A percentile compares a stretch with the other conserved stretches of the same genome.
Evolutionary conservation across 1,140 invertebrate genomes (phyloP).

Genomic region (Drosophila ambigua): DNA sequence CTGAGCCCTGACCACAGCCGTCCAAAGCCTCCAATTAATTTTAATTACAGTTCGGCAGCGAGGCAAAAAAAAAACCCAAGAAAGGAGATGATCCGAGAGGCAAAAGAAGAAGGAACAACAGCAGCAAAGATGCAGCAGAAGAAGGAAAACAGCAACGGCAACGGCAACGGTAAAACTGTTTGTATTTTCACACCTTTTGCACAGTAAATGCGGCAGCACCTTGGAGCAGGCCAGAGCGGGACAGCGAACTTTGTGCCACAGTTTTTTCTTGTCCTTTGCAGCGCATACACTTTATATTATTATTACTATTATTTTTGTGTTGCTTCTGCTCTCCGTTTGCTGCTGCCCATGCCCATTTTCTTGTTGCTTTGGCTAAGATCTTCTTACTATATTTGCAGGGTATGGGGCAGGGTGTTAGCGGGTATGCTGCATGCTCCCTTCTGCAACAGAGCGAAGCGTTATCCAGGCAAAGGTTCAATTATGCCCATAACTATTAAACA

Average conservation of each 20-base stretch:
- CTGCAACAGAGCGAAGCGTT: too few relatives aligned
- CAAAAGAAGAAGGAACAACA: conserved; percentile 37
- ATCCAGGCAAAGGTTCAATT: too few relatives aligned
- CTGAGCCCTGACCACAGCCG: conserved; percentile 47
- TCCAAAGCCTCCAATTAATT: conserved; percentile 76
- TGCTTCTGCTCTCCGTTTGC: not conserved
- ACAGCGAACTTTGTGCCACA: too few relatives aligned
- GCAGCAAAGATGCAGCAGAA: conserved; percentile 39
- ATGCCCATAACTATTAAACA: too few relatives aligned
- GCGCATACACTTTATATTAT: conserved; percentile 22
- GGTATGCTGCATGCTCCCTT: too few relatives aligned
- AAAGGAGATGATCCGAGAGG: conserved; percentile 11
- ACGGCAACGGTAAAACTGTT: conserved; percentile 56
- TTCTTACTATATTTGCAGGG: not conserved
- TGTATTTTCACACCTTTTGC: conserved; percentile 81
- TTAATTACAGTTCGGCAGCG: conserved; percentile 72
- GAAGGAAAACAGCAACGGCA: conserved; percentile 38
- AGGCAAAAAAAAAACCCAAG: conserved; percentile 3
- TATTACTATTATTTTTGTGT: conserved; percentile 1
- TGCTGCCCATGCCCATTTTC: conserved; percentile 13
- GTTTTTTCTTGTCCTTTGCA: not conserved
- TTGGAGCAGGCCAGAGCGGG: too few relatives aligned
- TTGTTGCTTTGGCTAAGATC: conserved; percentile 32
- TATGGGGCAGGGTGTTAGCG: too few relatives aligned
- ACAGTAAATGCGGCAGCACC: conserved; percentile 56